These are phyloP conservation scores for Erithacus rubecula DNA, from an alignment of 2,797 vertebrate species.

Conservation along the genomic window DNA sequence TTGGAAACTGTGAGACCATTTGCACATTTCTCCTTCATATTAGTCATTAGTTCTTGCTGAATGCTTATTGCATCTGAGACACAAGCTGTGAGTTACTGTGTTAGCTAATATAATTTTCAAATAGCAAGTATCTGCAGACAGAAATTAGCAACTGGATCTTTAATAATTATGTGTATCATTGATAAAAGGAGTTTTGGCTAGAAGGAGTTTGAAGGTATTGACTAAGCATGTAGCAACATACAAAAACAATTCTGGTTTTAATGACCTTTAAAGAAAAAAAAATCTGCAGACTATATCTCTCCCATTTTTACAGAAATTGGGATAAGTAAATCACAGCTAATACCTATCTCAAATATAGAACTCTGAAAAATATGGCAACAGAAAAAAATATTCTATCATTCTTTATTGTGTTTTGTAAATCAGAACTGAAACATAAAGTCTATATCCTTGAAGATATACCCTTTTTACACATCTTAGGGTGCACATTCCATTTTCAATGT, in stretches of 20 bases:
- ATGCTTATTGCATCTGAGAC: not conserved
- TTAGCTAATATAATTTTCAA: not conserved
- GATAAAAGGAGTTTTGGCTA: not conserved
- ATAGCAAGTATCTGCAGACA: not conserved
- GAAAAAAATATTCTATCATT: not conserved
- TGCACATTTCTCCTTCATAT: not conserved
- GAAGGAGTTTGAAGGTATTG: not conserved
- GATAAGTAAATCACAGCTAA: not conserved
- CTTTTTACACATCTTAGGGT: not conserved
- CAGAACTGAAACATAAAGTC: not conserved
- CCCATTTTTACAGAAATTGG: not conserved
- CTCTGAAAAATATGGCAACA: not conserved
- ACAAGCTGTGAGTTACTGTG: not conserved
- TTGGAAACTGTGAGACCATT: not conserved
- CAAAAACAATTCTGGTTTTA: not conserved
- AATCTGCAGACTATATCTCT: not conserved
- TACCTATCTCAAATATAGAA: not conserved
- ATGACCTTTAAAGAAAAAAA: not conserved
- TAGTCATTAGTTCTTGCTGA: not conserved
- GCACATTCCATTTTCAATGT: not conserved
- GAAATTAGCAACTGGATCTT: not conserved
- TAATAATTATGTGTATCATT: not conserved
- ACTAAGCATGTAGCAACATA: not conserved
- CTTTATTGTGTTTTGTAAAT: not conserved
- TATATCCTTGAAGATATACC: not conserved